Conservation (phyloP, 2,113 vertebrate species). For the Elephas maximus region DNA sequence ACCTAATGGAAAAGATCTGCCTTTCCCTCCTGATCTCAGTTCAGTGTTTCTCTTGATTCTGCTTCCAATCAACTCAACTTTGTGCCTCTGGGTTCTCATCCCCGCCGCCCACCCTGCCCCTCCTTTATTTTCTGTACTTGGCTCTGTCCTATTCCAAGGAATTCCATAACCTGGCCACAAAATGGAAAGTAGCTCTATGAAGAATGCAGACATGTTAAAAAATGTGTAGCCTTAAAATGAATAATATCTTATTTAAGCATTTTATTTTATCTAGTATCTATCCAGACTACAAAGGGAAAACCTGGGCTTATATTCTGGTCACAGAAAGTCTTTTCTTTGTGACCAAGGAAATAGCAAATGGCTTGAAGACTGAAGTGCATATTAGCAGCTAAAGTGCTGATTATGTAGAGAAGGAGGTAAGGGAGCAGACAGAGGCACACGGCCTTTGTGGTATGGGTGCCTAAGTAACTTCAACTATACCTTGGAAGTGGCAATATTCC, state of each 20-base stretch:
- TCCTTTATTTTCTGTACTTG: background rate
- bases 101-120: background rate
- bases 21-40: background rate
- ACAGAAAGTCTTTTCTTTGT: background rate
- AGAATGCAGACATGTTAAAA: background rate
- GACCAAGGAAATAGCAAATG: background rate
- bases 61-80: background rate
- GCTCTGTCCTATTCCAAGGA: background rate
- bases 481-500: background rate
- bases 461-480: background rate
- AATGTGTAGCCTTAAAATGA: background rate
- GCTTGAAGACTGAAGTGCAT: background rate
- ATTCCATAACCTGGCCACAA: background rate
- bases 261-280: background rate
- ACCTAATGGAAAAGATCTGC: background rate
- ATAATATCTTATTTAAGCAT: slow-evolving; percentile 3
- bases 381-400: background rate
- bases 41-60: background rate
- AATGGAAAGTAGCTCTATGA: background rate
- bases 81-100: background rate
- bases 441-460: background rate
- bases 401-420: background rate
- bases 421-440: background rate
- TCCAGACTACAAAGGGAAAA: background rate
- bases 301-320: background rate